These are phyloP conservation scores for Diabrotica undecimpunctata DNA, from an alignment of 1,140 invertebrate genomes.

Conservation along the genomic window DNA sequence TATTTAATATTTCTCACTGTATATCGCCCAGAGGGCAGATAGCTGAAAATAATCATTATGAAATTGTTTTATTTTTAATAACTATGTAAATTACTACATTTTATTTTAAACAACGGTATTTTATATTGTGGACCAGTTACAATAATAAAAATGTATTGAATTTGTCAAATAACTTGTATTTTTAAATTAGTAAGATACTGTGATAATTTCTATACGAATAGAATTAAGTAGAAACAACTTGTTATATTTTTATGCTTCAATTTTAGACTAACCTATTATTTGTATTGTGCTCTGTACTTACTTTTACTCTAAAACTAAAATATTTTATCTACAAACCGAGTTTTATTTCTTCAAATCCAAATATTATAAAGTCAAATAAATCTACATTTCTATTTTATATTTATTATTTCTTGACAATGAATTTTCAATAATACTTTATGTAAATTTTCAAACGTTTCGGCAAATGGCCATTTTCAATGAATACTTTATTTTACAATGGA, in stretches of 20 bases:
- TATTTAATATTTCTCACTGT: too few species aligned
- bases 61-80: too few species aligned
- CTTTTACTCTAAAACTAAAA: conserved; percentile 15
- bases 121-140: background rate
- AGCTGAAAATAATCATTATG: too few species aligned
- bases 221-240: conserved; percentile 5
- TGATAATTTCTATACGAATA: conserved; percentile 12
- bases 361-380: too few species aligned
- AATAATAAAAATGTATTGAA: conserved; percentile 7
- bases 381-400: too few species aligned
- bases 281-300: conserved; percentile 18
- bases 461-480: too few species aligned
- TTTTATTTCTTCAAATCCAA: background rate
- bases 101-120: conserved; percentile 1
- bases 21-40: too few species aligned
- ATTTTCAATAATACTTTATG: too few species aligned
- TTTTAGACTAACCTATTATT: conserved; percentile 14
- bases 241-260: conserved; percentile 5
- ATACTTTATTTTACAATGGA: too few species aligned
- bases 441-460: too few species aligned
- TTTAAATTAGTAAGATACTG: conserved; percentile 6
- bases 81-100: background rate
- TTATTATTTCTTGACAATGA: too few species aligned
- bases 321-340: conserved; percentile 11
- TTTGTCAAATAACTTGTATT: background rate